Evolutionary conservation across 2,113 vertebrate species (phyloP).

Genomic region (Pandion haliaetus): DNA sequence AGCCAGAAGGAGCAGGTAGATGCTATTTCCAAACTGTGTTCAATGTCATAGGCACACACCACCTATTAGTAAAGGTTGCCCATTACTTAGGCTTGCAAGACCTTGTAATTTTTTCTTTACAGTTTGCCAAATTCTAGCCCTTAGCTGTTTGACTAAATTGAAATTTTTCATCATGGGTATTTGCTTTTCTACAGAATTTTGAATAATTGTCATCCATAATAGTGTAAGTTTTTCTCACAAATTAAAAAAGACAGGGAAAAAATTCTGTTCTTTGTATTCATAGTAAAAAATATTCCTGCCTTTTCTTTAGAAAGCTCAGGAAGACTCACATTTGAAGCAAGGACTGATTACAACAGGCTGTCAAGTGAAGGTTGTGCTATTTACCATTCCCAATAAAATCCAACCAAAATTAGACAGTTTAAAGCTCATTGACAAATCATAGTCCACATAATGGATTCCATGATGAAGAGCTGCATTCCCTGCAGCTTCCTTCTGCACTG

Average conservation of each 20-base stretch:
- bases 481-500: neutral
- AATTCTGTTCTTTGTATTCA: neutral
- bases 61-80: neutral
- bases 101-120: neutral
- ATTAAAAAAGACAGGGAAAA: neutral
- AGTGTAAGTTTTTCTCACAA: neutral
- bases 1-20: neutral
- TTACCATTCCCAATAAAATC: neutral
- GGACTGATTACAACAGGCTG: neutral
- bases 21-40: neutral
- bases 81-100: neutral
- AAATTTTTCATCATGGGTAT: neutral
- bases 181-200: neutral
- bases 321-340: neutral
- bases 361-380: neutral
- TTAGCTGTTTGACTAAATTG: neutral
- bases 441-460: neutral
- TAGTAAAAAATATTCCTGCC: neutral
- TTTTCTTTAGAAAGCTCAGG: neutral
- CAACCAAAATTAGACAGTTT: neutral
- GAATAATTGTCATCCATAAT: neutral
- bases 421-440: neutral
- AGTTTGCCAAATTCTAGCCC: neutral
- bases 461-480: neutral
- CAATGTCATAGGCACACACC: neutral